These are phyloP conservation scores for Pantala flavescens DNA, from an alignment of 1,140 invertebrate genomes.

Conservation along the genomic window DNA sequence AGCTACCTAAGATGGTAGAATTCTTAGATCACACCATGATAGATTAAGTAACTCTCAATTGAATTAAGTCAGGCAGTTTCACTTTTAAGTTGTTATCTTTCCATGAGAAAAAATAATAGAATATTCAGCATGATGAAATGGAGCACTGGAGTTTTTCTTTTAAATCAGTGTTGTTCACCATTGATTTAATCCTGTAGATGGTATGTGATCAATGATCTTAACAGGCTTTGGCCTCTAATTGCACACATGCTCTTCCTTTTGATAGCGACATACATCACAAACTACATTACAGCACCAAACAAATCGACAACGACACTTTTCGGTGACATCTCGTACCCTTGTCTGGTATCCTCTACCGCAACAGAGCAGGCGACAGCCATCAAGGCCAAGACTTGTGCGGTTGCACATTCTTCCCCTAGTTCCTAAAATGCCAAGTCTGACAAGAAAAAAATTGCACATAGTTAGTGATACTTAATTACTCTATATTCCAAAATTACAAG, in stretches of 20 bases:
- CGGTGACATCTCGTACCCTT: conserved; percentile 66
- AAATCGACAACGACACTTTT: conserved; percentile 87
- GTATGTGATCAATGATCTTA: neutral
- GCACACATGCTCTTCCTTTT: conserved; percentile 73
- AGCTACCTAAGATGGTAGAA: too few species aligned
- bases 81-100: neutral
- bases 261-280: conserved; percentile 72
- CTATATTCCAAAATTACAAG: too few species aligned
- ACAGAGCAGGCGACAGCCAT: conserved; percentile 75
- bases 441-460: conserved; percentile 24
- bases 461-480: too few species aligned
- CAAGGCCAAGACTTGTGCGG: conserved; percentile 63
- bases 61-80: neutral
- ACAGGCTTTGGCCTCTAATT: conserved; percentile 46
- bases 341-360: conserved; percentile 89
- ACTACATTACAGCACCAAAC: conserved; percentile 88
- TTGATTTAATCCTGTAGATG: neutral
- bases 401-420: conserved; percentile 77
- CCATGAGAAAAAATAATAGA: neutral
- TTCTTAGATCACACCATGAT: too few species aligned
- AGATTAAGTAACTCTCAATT: neutral
- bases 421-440: conserved; percentile 67
- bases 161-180: neutral
- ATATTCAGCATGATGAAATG: too few species aligned
- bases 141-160: neutral